These are phyloP conservation scores for Dermolepida albohirtum DNA, from an alignment of 2,888 invertebrate genomes.

Conservation along the genomic window DNA sequence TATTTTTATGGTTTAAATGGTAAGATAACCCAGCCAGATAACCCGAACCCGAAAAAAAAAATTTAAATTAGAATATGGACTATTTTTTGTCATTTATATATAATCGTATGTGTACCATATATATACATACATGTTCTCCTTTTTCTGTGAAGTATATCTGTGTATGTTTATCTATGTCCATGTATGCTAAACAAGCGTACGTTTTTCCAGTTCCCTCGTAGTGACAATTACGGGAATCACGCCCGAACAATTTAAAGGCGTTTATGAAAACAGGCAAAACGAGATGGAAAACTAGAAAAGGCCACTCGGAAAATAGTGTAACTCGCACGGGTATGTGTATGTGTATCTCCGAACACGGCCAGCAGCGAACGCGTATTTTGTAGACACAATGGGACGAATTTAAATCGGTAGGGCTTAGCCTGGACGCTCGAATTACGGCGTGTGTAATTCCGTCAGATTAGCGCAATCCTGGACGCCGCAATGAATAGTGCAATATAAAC, in stretches of 20 bases:
- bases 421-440: slow-evolving; percentile 61
- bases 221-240: slow-evolving; percentile 31
- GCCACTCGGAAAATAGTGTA: slow-evolving; percentile 36
- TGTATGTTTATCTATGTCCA: background rate
- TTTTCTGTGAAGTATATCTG: background rate
- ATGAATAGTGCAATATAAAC: slow-evolving; percentile 63
- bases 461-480: slow-evolving; percentile 63
- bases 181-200: background rate
- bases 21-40: no score
- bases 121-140: background rate
- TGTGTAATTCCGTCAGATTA: slow-evolving; percentile 66
- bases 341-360: slow-evolving; percentile 17
- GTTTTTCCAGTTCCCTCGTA: slow-evolving; percentile 3
- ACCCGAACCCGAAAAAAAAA: no score
- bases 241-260: slow-evolving; percentile 30
- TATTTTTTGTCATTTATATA: background rate
- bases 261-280: slow-evolving; percentile 29
- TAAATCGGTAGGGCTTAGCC: slow-evolving; percentile 61
- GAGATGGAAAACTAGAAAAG: slow-evolving; percentile 27
- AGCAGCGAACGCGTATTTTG: slow-evolving; percentile 54
- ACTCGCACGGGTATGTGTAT: slow-evolving; percentile 15
- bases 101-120: background rate
- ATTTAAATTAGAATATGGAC: no score
- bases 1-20: no score
- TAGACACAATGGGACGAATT: slow-evolving; percentile 58